Evolutionary conservation across 2,888 invertebrate genomes (phyloP), one percentile per base, ranked within the genome.

Genomic region (Drosophila picticornis): DNA sequence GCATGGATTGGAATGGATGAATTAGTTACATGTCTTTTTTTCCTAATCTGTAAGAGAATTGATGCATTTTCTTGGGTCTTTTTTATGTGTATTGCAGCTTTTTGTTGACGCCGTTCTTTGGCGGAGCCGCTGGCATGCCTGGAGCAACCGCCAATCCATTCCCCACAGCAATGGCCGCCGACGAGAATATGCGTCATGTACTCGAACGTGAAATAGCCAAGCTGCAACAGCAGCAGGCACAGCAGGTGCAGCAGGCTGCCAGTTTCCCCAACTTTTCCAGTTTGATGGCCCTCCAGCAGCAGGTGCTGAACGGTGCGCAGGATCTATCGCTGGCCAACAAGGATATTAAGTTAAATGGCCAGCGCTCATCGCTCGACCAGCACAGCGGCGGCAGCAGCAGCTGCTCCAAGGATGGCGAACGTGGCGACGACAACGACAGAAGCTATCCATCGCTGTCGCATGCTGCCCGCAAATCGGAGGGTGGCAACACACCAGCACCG

Each of bases 151-250:
- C 79, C 53, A 92, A 91, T 74, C 88, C 92, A 56, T 91, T 91
- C 62, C 92, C 92, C 50, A 65, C 83, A 9, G 81, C 80, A 29
- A 88, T 93, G 77, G 91, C 91, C 62, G 94, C 96, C n/a, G 96
- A 96, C 81, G 98, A 98, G 85, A 98, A 98, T 89, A 97, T 98
- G 90, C 96, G 98, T 50, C 94, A 98, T 94, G 97, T 98, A 16
- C 94, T 98, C 52, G 98, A 98, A 91, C 96, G 98, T 77, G 99
- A 99, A 93, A 95, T 99, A 77, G 96, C 97, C 90, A 98, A 98
- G 93, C 94, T 99, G 80, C 98, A 93, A 66, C 98, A 93, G 74
- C 95, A 90, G 31, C 90, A 91, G 34, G 91, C 91, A 50, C 88
- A 84, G 19, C 81, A 78, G 29, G 62, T 64, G 13, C 85, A 84